These are phyloP conservation scores for Philopotamus ludificatus DNA, from an alignment of 1,140 invertebrate genomes.

Conservation along the genomic window DNA sequence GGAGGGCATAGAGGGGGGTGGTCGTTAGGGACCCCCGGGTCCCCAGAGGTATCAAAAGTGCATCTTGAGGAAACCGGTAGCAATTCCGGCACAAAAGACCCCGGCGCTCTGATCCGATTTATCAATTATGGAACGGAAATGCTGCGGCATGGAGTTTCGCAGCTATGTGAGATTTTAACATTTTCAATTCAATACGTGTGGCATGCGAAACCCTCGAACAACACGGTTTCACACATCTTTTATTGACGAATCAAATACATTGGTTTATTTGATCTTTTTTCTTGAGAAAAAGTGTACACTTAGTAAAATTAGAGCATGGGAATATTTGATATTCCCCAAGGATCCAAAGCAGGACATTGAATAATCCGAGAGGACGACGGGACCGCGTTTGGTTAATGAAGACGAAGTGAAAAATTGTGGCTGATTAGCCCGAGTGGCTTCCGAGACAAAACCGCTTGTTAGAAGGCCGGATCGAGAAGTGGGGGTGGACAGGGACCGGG, in stretches of 20 bases:
- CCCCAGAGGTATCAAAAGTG: constrained; percentile 10
- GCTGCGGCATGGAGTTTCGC: too few species aligned
- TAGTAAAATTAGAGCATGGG: not conserved
- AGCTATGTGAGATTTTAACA: too few species aligned
- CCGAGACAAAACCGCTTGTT: constrained; percentile 17
- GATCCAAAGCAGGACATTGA: not conserved
- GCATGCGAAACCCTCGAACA: too few species aligned
- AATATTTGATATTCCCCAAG: constrained; percentile 13
- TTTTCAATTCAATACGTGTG: too few species aligned
- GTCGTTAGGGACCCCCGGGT: not conserved
- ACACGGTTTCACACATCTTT: too few species aligned
- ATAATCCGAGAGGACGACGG: too few species aligned
- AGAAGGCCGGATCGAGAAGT: not conserved
- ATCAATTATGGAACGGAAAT: too few species aligned
- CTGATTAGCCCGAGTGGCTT: not conserved
- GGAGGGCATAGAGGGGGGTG: not conserved
- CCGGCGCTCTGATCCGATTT: too few species aligned
- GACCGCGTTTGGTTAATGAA: not conserved
- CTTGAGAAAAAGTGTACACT: not conserved
- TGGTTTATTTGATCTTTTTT: not conserved
- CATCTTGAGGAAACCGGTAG: constrained; percentile 7
- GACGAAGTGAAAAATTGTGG: not conserved
- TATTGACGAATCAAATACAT: too few species aligned
- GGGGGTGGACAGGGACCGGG: not conserved
- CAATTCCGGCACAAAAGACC: too few species aligned